Evolutionary conservation across 2,113 vertebrate genomes (phyloP).

Genomic region (Brachypodius melanocephalos): DNA sequence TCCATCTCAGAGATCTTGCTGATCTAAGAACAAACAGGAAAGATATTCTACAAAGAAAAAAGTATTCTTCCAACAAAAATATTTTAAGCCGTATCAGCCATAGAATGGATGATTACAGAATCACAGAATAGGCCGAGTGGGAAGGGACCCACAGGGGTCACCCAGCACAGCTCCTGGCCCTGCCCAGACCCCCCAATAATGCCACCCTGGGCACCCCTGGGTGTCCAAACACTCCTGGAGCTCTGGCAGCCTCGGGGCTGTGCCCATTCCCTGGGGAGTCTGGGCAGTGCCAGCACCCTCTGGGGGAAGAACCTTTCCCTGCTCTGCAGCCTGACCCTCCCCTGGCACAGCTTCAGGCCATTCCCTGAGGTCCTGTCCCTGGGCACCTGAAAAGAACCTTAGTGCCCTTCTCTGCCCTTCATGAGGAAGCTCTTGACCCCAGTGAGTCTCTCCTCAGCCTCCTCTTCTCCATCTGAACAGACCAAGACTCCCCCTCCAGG

Average conservation of each 20-base stretch:
- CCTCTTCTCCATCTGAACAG: not conserved
- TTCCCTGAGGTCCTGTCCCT: not conserved
- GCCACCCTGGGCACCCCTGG: not conserved
- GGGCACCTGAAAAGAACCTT: not conserved
- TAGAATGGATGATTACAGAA: not conserved
- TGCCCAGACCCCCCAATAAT: fast-evolving
- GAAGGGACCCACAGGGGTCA: not conserved
- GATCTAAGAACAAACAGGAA: not conserved
- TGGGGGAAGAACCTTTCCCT: not conserved
- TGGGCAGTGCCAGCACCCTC: not conserved
- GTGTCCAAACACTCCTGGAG: not conserved
- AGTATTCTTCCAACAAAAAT: not conserved
- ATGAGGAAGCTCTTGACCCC: not conserved
- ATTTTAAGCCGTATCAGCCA: not conserved
- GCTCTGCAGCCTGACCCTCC: fast-evolving
- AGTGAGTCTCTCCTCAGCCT: not conserved
- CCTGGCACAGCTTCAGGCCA: not conserved
- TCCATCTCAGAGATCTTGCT: not conserved
- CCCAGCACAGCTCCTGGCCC: fast-evolving
- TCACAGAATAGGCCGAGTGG: not conserved
- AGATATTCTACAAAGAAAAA: not conserved
- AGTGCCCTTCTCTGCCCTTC: not conserved
- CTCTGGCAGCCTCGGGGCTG: not conserved
- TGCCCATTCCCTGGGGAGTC: not conserved
- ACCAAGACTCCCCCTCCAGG: not conserved